These are phyloP conservation scores for Blastobasis adustella DNA, from an alignment of 2,888 invertebrate species.

Conservation along the genomic window DNA sequence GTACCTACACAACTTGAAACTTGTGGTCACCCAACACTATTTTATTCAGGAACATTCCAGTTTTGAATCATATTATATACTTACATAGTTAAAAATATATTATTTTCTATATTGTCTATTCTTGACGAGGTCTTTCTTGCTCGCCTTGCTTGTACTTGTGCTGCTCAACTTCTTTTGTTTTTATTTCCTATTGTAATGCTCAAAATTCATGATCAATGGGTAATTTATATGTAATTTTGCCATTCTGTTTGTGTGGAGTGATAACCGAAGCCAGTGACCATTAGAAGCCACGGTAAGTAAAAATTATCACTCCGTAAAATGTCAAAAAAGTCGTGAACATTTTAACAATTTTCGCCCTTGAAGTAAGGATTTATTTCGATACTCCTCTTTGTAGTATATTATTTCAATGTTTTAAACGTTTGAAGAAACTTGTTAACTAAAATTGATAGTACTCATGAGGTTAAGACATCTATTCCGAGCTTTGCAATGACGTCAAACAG, in stretches of 20 bases:
- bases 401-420: too few species aligned
- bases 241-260: conserved; percentile 3
- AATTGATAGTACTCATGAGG: too few species aligned
- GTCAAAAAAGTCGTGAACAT: conserved; percentile 20
- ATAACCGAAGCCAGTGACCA: conserved; percentile 9
- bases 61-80: neutral
- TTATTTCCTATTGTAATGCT: conserved; percentile 23
- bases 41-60: neutral
- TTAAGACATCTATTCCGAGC: too few species aligned
- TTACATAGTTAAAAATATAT: too few species aligned
- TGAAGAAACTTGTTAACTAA: too few species aligned
- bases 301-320: conserved; percentile 20
- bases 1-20: too few species aligned
- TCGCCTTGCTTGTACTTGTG: conserved; percentile 20
- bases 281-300: conserved; percentile 32
- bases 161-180: conserved; percentile 26
- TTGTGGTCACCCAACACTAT: neutral
- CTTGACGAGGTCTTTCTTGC: conserved; percentile 12
- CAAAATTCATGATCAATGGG: conserved; percentile 8
- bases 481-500: conserved; percentile 21
- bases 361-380: conserved; percentile 26
- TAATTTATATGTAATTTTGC: conserved; percentile 2
- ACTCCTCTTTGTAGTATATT: neutral
- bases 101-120: too few species aligned
- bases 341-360: conserved; percentile 40